Percentiles rank a stretch among this genome's conserved stretches.
Conservation (phyloP, 2,888 invertebrate species). For the Siphlonurus alternatus region DNA sequence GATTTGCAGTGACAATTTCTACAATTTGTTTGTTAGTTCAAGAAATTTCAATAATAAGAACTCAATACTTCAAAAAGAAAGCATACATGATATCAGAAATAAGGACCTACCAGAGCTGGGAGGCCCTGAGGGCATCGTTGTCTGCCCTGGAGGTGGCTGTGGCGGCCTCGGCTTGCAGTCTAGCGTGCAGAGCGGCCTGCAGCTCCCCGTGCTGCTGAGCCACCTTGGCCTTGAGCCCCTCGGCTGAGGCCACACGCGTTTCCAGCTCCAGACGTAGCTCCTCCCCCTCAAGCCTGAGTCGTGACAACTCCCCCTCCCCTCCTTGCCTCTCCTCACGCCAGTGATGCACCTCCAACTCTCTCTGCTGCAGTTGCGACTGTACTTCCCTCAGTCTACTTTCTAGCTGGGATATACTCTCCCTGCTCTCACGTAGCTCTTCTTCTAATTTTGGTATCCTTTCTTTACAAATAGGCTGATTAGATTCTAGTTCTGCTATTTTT, state of each 20-base stretch:
- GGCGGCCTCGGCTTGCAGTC: slow-evolving; percentile 25
- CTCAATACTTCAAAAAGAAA: too few species aligned
- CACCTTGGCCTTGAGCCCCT: slow-evolving; percentile 27
- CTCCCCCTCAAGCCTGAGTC: slow-evolving; percentile 20
- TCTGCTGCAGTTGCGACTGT: slow-evolving; percentile 2
- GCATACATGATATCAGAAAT: too few species aligned
- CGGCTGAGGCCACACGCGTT: slow-evolving; percentile 24
- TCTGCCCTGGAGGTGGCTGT: slow-evolving; percentile 23
- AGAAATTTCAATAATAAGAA: too few species aligned
- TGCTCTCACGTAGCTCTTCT: background rate
- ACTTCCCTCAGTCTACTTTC: background rate
- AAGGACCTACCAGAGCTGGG: background rate
- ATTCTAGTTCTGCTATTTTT: slow-evolving; percentile 1
- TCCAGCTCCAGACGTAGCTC: slow-evolving; percentile 24
- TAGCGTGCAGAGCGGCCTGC: slow-evolving; percentile 24
- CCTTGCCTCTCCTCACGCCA: slow-evolving; percentile 10
- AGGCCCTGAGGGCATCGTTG: slow-evolving; percentile 21
- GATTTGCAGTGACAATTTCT: too few species aligned
- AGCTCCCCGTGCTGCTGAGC: slow-evolving; percentile 29
- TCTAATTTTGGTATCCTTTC: background rate
- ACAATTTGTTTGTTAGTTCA: too few species aligned
- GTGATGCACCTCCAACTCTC: background rate
- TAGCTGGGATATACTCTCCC: background rate
- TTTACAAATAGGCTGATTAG: background rate
- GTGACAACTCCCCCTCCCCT: slow-evolving; percentile 10